Base-by-base conservation (phyloP, 1,140 invertebrate species). In the Chironomus striatipennis region DNA sequence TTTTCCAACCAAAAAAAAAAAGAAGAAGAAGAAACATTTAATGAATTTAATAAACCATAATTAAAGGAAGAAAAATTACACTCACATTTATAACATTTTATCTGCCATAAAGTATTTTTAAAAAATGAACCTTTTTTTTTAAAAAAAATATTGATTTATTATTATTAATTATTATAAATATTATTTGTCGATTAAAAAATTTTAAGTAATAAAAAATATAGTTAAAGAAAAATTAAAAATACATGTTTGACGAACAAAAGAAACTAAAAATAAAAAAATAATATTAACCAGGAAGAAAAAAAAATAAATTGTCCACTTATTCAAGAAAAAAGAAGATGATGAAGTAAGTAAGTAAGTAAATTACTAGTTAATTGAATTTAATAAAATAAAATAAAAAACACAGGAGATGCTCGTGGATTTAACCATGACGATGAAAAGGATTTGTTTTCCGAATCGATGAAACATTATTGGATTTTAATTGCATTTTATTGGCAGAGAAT, bases 21-120 rank as follows among this genome's bases (percentile, higher is more conserved):
- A 34, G 5, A n/a, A n/a, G n/a, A n/a, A n/a, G n/a, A n/a, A 34
- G 5, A 34, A 34, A 5, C 24, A 34, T 34, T 34, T 34, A 34
- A 34, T 34, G 24, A 34, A 34, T 34, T 34, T 34, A 34, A 34
- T 34, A 5, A 34, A 34, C 24, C 24, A 34, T 34, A 34, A 34
- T 34, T 34, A 34, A 34, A 34, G 24, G 24, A 34, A 34, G 24
- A 34, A 34, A 34, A 34, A 34, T 34, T 34, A 34, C 24, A 34
- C 24, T 34, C 24, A 34, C 24, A 57, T n/a, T 57, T 10, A 57
- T 47, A 47, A 47, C 43, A 47, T 47, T 47, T 15, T 47, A 47
- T 57, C 12, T 57, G 47, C 47, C 47, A 57, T 57, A 57, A 57
- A 57, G 47, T 57, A 57, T 57, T 57, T 57, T 57, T 57, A 57